Evolutionary conservation across 2,113 vertebrate species (phyloP), one percentile per base, ranked within the genome.

Genomic region (Sylvia atricapilla): DNA sequence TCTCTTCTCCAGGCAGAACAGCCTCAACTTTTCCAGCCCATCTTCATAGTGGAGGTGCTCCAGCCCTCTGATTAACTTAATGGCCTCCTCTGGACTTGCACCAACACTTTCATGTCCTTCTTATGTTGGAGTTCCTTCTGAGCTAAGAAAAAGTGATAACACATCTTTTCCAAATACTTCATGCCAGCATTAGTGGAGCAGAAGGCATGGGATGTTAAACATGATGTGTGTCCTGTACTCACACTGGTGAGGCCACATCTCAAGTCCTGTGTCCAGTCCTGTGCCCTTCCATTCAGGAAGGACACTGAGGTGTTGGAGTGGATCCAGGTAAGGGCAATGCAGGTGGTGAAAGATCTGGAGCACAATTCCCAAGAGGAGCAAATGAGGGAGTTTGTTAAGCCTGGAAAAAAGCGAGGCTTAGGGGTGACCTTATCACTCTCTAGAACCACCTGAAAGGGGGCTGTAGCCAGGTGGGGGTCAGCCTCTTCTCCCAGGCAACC

Each of bases 381-480:
- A 7, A 31, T 74, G 27, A 66, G 19, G 31, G 37, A 74, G 37
- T 9, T 2, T 37, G 12, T 66, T 50, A 0, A 30, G 6, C 25
- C 20, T 15, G 35, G 11, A 15, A 11, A 17, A 13, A 56, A 11
- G 35, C 4, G 14, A 33, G 8, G 11, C 27, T 50, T 31, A 5
- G 9, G 20, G 4, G 17, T 0, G 13, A 50, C 2, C 0, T 37
- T 22, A 37, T 13, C 6, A 0, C 35, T 37, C 17, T 22, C 27
- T 27, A 6, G 5, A 22, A 9, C 9, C 15, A 6, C 17, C 35
- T 15, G 50, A 31, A 11, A 31, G 16, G 35, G 72, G 24, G 7
- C 6, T 25, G 24, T 21, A 41, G n/a, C 13, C 13, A 39, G 28
- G 4, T 1, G 2, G 8, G 10, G 7, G 3, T 30, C 4, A 0